Conservation (phyloP, 2,113 vertebrate genomes). For the Mustela nigripes region DNA sequence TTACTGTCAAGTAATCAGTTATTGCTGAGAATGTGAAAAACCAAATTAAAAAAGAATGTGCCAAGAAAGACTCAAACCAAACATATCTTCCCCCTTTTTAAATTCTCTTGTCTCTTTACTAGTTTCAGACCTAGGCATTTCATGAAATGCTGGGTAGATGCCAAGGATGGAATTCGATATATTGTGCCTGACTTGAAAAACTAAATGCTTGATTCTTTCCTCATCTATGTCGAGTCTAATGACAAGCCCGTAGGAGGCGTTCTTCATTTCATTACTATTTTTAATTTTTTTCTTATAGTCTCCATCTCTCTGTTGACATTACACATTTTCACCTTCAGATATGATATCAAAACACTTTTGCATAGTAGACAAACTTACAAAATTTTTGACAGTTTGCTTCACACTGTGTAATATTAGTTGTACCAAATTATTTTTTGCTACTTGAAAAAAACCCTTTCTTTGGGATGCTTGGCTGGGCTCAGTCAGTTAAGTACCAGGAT, state of each 20-base stretch:
- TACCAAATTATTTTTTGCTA: background rate
- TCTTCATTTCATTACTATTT: background rate
- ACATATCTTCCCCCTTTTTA: background rate
- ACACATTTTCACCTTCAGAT: background rate
- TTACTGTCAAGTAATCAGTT: conserved; percentile 31
- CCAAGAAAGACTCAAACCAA: conserved; percentile 1
- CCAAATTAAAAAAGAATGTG: conserved; percentile 9
- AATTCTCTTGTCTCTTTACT: background rate
- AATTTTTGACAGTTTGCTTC: background rate
- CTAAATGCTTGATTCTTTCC: background rate
- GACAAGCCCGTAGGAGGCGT: background rate
- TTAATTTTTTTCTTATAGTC: background rate
- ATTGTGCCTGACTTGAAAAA: conserved; percentile 2
- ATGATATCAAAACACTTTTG: background rate
- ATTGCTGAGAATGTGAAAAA: background rate
- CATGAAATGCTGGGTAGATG: conserved; percentile 15
- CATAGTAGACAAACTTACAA: background rate
- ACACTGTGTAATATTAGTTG: background rate
- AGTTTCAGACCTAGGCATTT: conserved; percentile 3
- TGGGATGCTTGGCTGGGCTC: background rate
- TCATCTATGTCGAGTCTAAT: background rate
- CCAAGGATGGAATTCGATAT: conserved; percentile 35
- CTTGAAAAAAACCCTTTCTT: background rate
- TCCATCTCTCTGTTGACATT: background rate
- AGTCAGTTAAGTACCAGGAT: background rate